These are phyloP conservation scores for Epizoanthus stellaris DNA, from an alignment of 92 coral and sea anemone species.

Conservation along the genomic window DNA sequence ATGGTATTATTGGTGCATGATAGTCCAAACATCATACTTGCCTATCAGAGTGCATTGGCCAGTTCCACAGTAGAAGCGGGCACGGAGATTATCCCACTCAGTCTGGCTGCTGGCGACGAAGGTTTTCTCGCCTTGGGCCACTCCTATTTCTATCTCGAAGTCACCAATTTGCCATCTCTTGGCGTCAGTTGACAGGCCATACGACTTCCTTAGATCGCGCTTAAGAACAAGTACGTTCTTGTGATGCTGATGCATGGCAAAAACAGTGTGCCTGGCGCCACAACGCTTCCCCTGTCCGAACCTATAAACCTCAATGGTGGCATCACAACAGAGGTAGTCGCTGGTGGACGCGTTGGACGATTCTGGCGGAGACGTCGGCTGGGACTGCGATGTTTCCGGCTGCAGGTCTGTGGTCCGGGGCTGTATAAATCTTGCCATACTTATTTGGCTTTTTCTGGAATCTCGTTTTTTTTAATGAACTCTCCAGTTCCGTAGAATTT, in stretches of 20 bases:
- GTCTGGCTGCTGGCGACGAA: conserved; percentile 49
- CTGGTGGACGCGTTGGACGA: no score
- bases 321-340: not conserved
- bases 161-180: conserved; percentile 43
- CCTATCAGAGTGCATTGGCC: conserved; percentile 46
- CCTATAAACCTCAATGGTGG: conserved; percentile 31
- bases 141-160: conserved; percentile 46
- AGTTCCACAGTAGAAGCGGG: conserved; percentile 42
- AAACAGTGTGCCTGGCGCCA: conserved; percentile 45
- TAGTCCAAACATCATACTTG: conserved; percentile 17
- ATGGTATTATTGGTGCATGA: no score
- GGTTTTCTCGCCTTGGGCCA: conserved; percentile 27
- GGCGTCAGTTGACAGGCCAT: conserved; percentile 47
- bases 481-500: no score
- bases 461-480: no score
- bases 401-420: no score
- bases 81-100: conserved; percentile 46
- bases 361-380: no score
- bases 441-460: no score
- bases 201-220: conserved; percentile 34
- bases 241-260: conserved; percentile 25
- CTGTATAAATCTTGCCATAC: no score
- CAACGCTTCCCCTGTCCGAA: conserved; percentile 42
- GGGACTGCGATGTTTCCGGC: no score
- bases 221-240: conserved; percentile 7